Conservation (phyloP, 2,113 vertebrate species). For the Atlantisia rogersi region DNA sequence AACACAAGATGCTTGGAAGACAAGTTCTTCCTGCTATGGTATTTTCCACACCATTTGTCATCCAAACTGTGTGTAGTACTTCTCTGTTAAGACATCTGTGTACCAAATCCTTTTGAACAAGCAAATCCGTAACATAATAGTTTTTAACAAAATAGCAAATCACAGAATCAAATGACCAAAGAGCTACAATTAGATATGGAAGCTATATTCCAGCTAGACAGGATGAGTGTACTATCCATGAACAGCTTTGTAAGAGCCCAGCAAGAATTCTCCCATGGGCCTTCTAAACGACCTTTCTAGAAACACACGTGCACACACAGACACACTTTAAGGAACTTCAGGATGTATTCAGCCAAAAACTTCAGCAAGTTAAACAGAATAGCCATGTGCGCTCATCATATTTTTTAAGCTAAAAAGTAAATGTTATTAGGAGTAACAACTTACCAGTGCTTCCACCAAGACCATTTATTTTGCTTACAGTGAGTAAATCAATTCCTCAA, state of each 20-base stretch:
- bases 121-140: neutral
- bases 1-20: neutral
- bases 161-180: neutral
- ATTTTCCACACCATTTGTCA: neutral
- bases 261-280: neutral
- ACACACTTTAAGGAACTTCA: neutral
- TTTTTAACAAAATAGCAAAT: neutral
- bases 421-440: constrained; percentile 54
- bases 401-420: constrained; percentile 23
- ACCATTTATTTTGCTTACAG: constrained; percentile 47
- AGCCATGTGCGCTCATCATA: neutral
- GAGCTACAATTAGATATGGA: neutral
- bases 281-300: neutral
- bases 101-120: neutral
- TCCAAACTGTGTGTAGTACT: neutral
- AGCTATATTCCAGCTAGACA: neutral
- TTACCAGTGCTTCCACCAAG: constrained; percentile 74
- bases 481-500: constrained; percentile 45
- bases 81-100: neutral
- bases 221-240: neutral
- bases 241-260: neutral
- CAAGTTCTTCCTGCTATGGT: neutral
- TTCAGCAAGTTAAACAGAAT: neutral
- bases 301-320: neutral
- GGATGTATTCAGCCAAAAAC: neutral